Evolutionary conservation across 2,888 invertebrate species (phyloP).

Genomic region (Malthinus flaveolus): DNA sequence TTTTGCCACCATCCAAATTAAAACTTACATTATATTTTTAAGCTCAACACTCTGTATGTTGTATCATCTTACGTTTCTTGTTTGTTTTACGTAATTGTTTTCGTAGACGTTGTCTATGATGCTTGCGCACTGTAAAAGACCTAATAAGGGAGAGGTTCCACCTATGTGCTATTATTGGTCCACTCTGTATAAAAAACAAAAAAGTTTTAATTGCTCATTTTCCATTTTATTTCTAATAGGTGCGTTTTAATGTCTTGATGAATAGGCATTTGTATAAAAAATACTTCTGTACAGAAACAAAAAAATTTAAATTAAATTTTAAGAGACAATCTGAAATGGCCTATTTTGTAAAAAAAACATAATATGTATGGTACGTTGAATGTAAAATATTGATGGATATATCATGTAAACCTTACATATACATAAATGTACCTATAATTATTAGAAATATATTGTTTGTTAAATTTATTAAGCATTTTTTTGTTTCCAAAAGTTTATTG

Average conservation of each 20-base stretch:
- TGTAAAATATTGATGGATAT: conserved; percentile 35
- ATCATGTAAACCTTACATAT: conserved; percentile 42
- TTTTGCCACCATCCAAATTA: no score
- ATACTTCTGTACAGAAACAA: conserved; percentile 19
- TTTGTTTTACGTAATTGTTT: no score
- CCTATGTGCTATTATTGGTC: no score
- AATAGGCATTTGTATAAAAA: neutral
- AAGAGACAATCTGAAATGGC: conserved; percentile 55
- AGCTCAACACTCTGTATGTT: no score
- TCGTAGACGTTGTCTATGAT: no score
- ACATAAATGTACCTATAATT: conserved; percentile 43
- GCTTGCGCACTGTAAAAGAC: no score
- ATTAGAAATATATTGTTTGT: conserved; percentile 48
- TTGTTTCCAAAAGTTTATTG: neutral
- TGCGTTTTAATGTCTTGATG: conserved; percentile 4
- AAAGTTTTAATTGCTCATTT: neutral
- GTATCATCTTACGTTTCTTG: no score
- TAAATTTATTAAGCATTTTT: conserved; percentile 28
- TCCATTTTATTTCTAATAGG: neutral
- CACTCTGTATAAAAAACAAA: no score
- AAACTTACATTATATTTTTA: no score
- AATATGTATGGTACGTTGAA: conserved; percentile 29
- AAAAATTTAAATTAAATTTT: conserved; percentile 20
- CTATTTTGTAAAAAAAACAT: conserved; percentile 47
- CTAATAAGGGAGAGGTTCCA: no score